A percentile compares a stretch with the other conserved stretches of the same genome.
These are phyloP conservation scores for Dryocosmus kuriphilus DNA, from an alignment of 2,888 invertebrate genomes.

Conservation along the genomic window DNA sequence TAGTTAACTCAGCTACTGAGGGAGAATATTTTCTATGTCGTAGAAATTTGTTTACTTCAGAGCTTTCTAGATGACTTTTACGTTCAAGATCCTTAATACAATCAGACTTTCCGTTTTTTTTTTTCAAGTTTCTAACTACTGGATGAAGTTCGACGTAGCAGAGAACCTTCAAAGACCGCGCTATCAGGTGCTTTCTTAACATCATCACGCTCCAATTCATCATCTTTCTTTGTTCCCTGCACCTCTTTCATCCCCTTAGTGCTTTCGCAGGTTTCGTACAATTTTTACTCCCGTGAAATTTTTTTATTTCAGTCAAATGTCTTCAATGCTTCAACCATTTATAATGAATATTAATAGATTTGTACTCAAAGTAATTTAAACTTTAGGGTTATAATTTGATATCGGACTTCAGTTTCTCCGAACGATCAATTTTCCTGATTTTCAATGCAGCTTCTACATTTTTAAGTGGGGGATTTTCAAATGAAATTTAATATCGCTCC, in stretches of 20 bases:
- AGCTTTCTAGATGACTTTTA: not conserved
- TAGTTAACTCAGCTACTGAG: too few relatives aligned
- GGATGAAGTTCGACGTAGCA: not conserved
- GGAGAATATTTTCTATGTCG: too few relatives aligned
- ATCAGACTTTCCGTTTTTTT: conserved; percentile 55
- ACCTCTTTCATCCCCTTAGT: not conserved
- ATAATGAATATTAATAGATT: not conserved
- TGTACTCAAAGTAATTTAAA: not conserved
- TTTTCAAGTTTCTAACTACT: conserved; percentile 35
- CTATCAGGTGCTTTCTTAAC: conserved; percentile 58
- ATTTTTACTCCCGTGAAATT: not conserved
- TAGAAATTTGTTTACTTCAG: not conserved
- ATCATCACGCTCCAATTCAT: conserved; percentile 69
- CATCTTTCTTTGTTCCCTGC: conserved; percentile 63
- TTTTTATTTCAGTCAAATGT: not conserved
- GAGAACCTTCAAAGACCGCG: not conserved
- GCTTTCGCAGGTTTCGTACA: not conserved
- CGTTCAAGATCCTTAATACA: conserved; percentile 43
- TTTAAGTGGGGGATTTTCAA: not conserved
- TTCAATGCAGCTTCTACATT: not conserved
- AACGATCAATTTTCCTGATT: not conserved
- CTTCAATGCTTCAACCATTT: not conserved
- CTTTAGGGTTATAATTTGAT: not conserved
- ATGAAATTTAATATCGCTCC: not conserved
- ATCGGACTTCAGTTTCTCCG: not conserved